Conservation (phyloP, 1,140 invertebrate species). For the Prorops nasuta region DNA sequence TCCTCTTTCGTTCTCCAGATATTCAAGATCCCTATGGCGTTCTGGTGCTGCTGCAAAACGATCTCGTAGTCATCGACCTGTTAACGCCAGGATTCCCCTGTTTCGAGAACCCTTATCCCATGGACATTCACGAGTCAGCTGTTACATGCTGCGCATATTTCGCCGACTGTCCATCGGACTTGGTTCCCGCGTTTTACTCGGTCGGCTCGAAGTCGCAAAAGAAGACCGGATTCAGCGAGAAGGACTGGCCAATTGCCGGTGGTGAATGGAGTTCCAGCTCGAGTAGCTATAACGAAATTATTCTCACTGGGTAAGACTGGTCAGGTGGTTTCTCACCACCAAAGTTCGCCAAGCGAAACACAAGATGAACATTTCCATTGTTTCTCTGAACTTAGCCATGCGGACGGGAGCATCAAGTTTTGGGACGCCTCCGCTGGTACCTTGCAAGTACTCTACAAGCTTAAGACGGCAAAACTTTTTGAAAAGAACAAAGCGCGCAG, state of each 20-base stretch:
- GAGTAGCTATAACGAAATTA: constrained; percentile 95
- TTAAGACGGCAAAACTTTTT: constrained; percentile 96
- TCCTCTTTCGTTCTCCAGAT: too few relatives aligned
- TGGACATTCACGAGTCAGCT: constrained; percentile 97
- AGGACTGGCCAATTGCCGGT: constrained; percentile 92
- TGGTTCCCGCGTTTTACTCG: constrained; percentile 91
- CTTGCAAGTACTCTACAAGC: constrained; percentile 93
- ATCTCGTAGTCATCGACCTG: constrained; percentile 97
- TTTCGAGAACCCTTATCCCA: constrained; percentile 98
- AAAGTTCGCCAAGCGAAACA: too few relatives aligned
- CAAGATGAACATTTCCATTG: too few relatives aligned
- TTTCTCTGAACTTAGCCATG: constrained; percentile 74
- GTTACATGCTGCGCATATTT: constrained; percentile 95
- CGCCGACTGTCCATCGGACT: constrained; percentile 94
- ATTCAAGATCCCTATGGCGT: constrained; percentile 96
- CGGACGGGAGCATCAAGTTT: constrained; percentile 94
- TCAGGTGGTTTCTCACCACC: neutral
- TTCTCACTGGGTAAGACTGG: constrained; percentile 81
- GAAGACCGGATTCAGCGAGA: constrained; percentile 87
- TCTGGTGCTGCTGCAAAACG: constrained; percentile 95
- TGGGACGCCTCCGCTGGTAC: constrained; percentile 95
- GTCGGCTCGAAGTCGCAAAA: constrained; percentile 76
- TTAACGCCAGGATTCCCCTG: constrained; percentile 93
- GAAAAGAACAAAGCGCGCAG: constrained; percentile 67
- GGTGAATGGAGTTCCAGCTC: constrained; percentile 93